These are phyloP conservation scores for Nasalis larvatus DNA, from an alignment of 2,113 vertebrate genomes.

Conservation along the genomic window DNA sequence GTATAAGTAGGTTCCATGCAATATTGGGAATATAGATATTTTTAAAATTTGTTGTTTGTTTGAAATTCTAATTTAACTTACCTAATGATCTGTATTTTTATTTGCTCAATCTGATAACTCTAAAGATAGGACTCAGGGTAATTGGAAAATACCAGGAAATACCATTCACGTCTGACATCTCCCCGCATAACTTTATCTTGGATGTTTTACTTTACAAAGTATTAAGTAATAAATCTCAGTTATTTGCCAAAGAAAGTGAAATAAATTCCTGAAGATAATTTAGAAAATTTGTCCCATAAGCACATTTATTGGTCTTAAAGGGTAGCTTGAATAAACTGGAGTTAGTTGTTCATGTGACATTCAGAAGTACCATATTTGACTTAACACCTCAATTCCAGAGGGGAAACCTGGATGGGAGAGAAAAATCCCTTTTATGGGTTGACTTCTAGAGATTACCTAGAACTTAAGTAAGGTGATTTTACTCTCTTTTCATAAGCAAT, in stretches of 20 bases:
- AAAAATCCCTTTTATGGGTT: not conserved
- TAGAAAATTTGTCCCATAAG: not conserved
- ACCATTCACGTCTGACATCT: not conserved
- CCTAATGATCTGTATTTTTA: not conserved
- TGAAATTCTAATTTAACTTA: not conserved
- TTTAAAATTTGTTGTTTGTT: not conserved
- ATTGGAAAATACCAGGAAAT: constrained; percentile 32
- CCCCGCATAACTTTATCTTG: not conserved
- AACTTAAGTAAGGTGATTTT: not conserved
- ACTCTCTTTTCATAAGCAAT: not conserved
- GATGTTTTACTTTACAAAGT: constrained; percentile 10
- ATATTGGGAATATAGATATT: not conserved
- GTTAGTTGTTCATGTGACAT: not conserved
- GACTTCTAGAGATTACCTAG: not conserved
- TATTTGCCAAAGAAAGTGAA: constrained; percentile 7
- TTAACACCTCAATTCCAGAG: not conserved
- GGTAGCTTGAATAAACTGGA: not conserved
- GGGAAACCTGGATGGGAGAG: not conserved
- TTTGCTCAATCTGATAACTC: constrained; percentile 24
- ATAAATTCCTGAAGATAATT: constrained; percentile 33
- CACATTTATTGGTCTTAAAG: not conserved
- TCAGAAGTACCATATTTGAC: not conserved
- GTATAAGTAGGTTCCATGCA: not conserved
- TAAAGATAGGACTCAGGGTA: not conserved
- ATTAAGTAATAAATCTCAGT: constrained; percentile 33